Percentiles rank a stretch among this genome's conserved stretches.
Evolutionary conservation across 2,797 vertebrate species (phyloP).

Genomic region (Pachyuromys duprasi): DNA sequence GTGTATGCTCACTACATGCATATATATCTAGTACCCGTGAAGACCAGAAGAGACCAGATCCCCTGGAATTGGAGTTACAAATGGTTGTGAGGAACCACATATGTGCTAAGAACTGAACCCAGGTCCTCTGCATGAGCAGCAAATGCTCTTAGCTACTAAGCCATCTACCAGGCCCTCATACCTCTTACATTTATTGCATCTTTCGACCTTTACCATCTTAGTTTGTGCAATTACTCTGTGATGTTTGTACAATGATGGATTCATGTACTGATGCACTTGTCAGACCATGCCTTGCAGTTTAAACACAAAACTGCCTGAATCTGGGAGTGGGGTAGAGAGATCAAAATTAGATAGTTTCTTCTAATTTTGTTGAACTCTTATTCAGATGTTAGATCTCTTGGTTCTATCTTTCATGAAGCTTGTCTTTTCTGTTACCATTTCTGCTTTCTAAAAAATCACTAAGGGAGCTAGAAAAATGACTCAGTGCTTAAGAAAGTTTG

Average conservation of each 20-base stretch:
- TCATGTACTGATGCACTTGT: not conserved
- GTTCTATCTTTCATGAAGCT: not conserved
- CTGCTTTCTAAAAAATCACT: conserved; percentile 31
- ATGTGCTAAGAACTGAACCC: not conserved
- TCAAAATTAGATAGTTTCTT: conserved; percentile 10
- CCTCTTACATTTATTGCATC: not conserved
- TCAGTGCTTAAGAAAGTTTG: not conserved
- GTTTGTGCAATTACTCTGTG: not conserved
- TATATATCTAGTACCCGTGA: not conserved
- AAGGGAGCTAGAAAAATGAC: not conserved
- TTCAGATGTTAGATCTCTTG: conserved; percentile 45
- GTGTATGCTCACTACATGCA: not conserved
- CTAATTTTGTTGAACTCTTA: conserved; percentile 21
- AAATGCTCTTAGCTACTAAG: not conserved
- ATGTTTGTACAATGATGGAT: not conserved
- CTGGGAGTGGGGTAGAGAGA: not conserved
- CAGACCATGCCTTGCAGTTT: not conserved
- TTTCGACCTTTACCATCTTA: not conserved
- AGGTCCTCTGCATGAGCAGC: not conserved
- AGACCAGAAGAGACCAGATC: not conserved
- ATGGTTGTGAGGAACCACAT: not conserved
- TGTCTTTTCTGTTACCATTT: conserved; percentile 28
- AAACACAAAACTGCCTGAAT: not conserved
- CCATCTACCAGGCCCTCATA: not conserved
- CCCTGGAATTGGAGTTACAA: not conserved